These are phyloP conservation scores for Mola mola DNA, from an alignment of 2,113 vertebrate genomes.

Conservation along the genomic window DNA sequence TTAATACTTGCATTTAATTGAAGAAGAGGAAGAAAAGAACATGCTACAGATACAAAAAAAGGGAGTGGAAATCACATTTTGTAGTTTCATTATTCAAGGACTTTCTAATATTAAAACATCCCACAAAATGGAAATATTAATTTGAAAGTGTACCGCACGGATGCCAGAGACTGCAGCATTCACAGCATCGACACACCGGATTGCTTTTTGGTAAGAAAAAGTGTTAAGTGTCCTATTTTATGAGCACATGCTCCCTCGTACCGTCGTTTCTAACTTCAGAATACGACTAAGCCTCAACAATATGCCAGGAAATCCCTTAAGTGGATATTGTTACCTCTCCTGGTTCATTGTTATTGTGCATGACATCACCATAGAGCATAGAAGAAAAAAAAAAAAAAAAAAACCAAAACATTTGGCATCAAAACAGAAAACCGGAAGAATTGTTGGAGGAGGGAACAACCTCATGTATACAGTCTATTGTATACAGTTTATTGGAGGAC, in stretches of 20 bases:
- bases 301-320: slow-evolving; percentile 62
- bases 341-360: slow-evolving; percentile 23
- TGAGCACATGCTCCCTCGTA: slow-evolving; percentile 62
- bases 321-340: slow-evolving; percentile 35
- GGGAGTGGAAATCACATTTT: slow-evolving; percentile 1
- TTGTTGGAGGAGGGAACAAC: not conserved
- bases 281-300: slow-evolving; percentile 57
- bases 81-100: slow-evolving; percentile 20
- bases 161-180: slow-evolving; percentile 59
- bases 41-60: slow-evolving; percentile 12
- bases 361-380: not conserved
- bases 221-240: slow-evolving; percentile 61
- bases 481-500: slow-evolving; percentile 9
- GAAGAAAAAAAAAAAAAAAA: slow-evolving; percentile 21
- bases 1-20: too few relatives aligned
- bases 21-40: slow-evolving; percentile 7
- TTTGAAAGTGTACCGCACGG: slow-evolving; percentile 59
- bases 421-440: not conserved
- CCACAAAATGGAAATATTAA: slow-evolving; percentile 46
- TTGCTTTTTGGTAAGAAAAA: slow-evolving; percentile 64
- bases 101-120: slow-evolving; percentile 32
- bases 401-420: slow-evolving; percentile 8
- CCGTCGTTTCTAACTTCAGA: slow-evolving; percentile 46
- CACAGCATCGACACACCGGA: slow-evolving; percentile 54
- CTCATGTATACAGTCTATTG: slow-evolving; percentile 10